Conservation (phyloP, 2,797 vertebrate species). For the Decapterus maruadsi region DNA sequence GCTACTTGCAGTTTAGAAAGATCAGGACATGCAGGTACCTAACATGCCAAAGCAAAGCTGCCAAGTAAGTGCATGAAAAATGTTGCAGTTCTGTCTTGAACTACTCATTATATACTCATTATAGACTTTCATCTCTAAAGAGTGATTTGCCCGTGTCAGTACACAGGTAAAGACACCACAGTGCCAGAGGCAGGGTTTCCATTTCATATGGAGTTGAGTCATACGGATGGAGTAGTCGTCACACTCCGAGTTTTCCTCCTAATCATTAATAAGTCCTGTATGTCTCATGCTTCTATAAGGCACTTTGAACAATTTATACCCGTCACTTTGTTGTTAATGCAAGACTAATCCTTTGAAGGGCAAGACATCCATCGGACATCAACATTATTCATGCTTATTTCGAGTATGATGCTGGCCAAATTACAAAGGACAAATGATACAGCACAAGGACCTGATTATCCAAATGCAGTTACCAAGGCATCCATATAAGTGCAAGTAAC, state of each 20-base stretch:
- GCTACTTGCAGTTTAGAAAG: background rate
- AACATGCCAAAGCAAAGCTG: conserved; percentile 15
- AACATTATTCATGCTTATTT: conserved; percentile 55
- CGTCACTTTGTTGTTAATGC: conserved; percentile 57
- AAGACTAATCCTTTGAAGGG: conserved; percentile 53
- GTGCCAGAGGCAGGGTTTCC: background rate
- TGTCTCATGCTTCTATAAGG: conserved; percentile 21
- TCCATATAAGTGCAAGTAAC: conserved; percentile 61
- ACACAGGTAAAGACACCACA: background rate
- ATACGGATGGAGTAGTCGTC: background rate
- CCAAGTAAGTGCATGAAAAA: background rate
- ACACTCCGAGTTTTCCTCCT: background rate
- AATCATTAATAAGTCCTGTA: conserved; percentile 13
- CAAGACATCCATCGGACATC: conserved; percentile 39
- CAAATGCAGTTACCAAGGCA: conserved; percentile 65
- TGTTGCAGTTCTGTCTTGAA: background rate
- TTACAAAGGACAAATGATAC: conserved; percentile 68
- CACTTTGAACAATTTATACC: conserved; percentile 48
- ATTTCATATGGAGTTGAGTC: background rate
- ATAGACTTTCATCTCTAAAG: background rate
- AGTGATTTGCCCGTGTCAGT: background rate
- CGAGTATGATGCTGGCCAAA: conserved; percentile 52
- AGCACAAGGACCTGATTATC: conserved; percentile 70
- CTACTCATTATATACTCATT: background rate
- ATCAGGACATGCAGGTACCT: background rate